phyloP scores from a whole-genome alignment of 2,888 invertebrate species.

The Brassicogethes aeneus region DNA sequence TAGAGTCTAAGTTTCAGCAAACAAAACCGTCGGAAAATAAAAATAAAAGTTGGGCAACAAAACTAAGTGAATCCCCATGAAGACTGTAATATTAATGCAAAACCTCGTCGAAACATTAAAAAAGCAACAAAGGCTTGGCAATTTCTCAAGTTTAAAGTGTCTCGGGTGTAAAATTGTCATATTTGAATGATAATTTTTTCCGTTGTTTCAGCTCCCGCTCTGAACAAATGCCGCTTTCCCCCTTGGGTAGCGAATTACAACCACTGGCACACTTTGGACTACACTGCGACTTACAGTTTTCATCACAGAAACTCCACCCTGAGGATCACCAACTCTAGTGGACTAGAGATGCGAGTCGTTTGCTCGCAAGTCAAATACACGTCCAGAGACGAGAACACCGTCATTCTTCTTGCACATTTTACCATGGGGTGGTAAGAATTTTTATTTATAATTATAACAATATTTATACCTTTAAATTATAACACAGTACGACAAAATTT shows the following conservation, averaged over 20 bases:
- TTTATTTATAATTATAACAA: no score
- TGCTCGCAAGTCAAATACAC: conserved; percentile 55
- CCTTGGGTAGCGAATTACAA: conserved; percentile 75
- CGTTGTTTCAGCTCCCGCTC: conserved; percentile 49
- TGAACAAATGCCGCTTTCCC: conserved; percentile 78
- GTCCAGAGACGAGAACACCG: conserved; percentile 48
- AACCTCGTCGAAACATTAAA: no score
- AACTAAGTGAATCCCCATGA: no score
- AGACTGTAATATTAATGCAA: no score
- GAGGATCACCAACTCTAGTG: conserved; percentile 54
- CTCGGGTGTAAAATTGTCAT: no score
- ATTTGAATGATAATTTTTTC: neutral
- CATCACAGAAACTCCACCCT: conserved; percentile 72
- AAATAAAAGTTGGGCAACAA: no score
- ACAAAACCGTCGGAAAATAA: no score
- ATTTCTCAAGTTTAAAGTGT: no score
- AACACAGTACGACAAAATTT: no score
- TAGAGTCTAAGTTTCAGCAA: no score
- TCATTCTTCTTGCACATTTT: conserved; percentile 59
- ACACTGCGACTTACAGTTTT: conserved; percentile 76
- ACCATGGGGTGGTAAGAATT: conserved; percentile 62
- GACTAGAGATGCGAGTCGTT: conserved; percentile 55
- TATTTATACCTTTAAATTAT: no score
- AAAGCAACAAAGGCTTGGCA: no score
- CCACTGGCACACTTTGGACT: conserved; percentile 87